These are phyloP conservation scores for Hirtodrosophila cameraria DNA, from an alignment of 2,888 invertebrate genomes.

Conservation along the genomic window DNA sequence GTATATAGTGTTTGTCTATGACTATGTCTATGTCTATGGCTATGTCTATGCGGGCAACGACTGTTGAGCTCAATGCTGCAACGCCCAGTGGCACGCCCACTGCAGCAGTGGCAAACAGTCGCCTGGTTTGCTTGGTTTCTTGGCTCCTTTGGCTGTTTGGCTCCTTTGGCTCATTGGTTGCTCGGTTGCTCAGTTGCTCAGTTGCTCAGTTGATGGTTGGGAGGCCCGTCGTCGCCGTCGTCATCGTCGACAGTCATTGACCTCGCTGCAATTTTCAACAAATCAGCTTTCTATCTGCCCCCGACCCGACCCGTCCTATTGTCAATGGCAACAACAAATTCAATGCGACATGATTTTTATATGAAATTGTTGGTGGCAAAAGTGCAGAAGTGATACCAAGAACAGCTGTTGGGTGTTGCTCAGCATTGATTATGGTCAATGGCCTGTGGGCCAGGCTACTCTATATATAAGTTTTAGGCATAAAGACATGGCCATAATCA, in stretches of 20 bases:
- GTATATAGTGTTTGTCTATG: conserved; percentile 14
- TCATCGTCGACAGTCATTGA: conserved; percentile 68
- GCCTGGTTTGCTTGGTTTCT: conserved; percentile 34
- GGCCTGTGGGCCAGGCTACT: conserved; percentile 50
- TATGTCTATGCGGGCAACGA: conserved; percentile 37
- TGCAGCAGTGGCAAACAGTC: conserved; percentile 38
- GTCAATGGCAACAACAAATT: conserved; percentile 72
- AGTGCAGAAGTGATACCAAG: conserved; percentile 16
- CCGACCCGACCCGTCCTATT: conserved; percentile 50
- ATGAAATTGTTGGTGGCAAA: conserved; percentile 20
- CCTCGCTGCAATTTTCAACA: conserved; percentile 67
- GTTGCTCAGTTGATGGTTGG: conserved; percentile 22
- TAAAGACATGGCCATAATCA: conserved; percentile 25
- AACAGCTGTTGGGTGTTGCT: conserved; percentile 20
- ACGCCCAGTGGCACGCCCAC: conserved; percentile 52
- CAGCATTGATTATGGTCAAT: conserved; percentile 71
- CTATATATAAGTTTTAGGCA: background rate
- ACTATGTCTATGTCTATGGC: conserved; percentile 19
- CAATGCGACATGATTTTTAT: conserved; percentile 56
- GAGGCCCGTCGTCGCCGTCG: conserved; percentile 42
- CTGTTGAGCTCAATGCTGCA: conserved; percentile 36
- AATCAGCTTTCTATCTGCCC: conserved; percentile 27
- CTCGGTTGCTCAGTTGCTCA: conserved; percentile 15
- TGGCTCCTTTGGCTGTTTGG: background rate
- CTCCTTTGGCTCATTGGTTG: conserved; percentile 2